phyloP scores from a whole-genome alignment of 2,113 vertebrate genomes.

The Xiphophorus maculatus region DNA sequence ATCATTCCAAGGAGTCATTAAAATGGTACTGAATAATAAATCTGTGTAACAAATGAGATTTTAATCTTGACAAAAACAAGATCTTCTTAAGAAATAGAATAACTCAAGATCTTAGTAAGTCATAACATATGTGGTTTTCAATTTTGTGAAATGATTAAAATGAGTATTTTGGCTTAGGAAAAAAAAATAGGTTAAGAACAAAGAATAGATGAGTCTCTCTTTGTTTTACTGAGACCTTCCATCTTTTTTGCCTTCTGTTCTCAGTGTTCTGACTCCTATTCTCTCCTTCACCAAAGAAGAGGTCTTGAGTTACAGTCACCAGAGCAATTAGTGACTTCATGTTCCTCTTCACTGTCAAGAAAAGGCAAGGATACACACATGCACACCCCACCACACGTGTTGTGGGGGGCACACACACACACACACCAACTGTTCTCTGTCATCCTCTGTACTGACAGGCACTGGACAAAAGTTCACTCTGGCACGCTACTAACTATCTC shows the following conservation, averaged over 20 bases:
- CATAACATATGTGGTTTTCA: too few relatives aligned
- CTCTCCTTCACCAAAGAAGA: slow-evolving; percentile 43
- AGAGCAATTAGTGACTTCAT: slow-evolving; percentile 74
- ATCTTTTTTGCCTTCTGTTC: slow-evolving; percentile 35
- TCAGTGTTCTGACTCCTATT: slow-evolving; percentile 27
- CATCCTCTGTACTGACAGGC: slow-evolving; percentile 57
- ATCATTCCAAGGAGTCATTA: not conserved
- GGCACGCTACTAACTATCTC: slow-evolving; percentile 62
- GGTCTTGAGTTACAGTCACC: slow-evolving; percentile 67
- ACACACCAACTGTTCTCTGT: slow-evolving; percentile 36
- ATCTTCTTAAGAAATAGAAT: too few relatives aligned
- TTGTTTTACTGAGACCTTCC: slow-evolving; percentile 32
- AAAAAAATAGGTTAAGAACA: not conserved
- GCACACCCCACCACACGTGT: not conserved
- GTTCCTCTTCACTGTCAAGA: slow-evolving; percentile 68
- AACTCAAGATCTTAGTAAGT: too few relatives aligned
- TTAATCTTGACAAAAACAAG: too few relatives aligned
- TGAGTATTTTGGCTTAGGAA: not conserved
- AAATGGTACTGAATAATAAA: too few relatives aligned
- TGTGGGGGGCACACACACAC: not conserved
- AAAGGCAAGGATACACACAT: slow-evolving; percentile 44
- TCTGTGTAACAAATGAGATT: too few relatives aligned
- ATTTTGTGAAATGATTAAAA: not conserved
- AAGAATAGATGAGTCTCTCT: slow-evolving; percentile 2
- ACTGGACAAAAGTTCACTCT: slow-evolving; percentile 72